phyloP scores from a whole-genome alignment of 2,113 vertebrate genomes.

The Stomatorhinus ivindoensis region DNA sequence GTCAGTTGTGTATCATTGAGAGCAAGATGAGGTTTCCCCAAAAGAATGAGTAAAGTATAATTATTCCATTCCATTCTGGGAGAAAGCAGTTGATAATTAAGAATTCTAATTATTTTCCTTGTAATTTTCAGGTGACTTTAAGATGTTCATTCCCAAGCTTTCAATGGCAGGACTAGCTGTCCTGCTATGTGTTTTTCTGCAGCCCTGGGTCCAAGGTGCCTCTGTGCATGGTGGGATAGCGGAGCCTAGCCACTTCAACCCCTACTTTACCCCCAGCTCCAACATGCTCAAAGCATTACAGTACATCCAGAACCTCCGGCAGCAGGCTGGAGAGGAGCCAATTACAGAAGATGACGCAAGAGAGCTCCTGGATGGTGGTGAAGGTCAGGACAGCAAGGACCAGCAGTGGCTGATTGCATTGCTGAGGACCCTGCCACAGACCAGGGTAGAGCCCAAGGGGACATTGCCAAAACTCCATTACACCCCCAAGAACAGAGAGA shows the following conservation, averaged over 20 bases:
- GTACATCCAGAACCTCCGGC: constrained; percentile 90
- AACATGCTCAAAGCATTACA: constrained; percentile 95
- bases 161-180: constrained; percentile 59
- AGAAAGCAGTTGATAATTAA: neutral
- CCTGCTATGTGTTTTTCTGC: constrained; percentile 64
- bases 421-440: constrained; percentile 69
- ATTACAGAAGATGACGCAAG: constrained; percentile 68
- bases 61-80: neutral
- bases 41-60: neutral
- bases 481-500: constrained; percentile 45
- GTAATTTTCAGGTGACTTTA: constrained; percentile 67
- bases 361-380: constrained; percentile 58
- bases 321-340: constrained; percentile 73
- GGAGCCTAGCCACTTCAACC: constrained; percentile 63
- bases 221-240: constrained; percentile 79
- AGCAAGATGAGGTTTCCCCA: neutral
- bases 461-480: constrained; percentile 64
- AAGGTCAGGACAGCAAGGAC: constrained; percentile 72
- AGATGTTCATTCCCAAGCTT: constrained; percentile 72
- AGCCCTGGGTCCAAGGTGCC: constrained; percentile 65
- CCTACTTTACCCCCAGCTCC: constrained; percentile 69
- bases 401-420: constrained; percentile 77
- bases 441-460: constrained; percentile 62
- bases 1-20: neutral
- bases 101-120: constrained; percentile 7